Percentiles rank a stretch among this genome's conserved stretches.
Conservation (phyloP, 2,888 invertebrate genomes). For the Camponotus fellah region DNA sequence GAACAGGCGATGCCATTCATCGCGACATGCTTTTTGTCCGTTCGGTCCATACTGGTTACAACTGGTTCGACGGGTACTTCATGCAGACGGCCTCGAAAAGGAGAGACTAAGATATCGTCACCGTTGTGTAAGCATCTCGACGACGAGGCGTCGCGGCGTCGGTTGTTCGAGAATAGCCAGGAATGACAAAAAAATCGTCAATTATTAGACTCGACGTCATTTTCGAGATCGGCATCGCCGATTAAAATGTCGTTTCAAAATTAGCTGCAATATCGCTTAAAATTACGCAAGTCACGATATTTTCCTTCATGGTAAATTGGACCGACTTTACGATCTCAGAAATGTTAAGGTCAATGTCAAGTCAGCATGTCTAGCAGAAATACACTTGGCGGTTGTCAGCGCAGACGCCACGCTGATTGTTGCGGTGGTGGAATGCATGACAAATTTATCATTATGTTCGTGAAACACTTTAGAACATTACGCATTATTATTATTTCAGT, state of each 20-base stretch:
- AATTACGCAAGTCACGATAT: background rate
- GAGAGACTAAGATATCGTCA: slow-evolving; percentile 62
- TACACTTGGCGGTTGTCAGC: slow-evolving; percentile 23
- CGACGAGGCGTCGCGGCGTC: slow-evolving; percentile 80
- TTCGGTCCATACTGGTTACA: slow-evolving; percentile 63
- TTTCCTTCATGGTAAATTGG: background rate
- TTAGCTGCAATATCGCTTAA: background rate
- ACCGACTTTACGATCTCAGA: background rate
- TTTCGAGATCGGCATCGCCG: background rate
- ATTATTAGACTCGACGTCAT: background rate
- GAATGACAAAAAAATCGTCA: slow-evolving; percentile 68
- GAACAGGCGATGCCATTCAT: background rate
- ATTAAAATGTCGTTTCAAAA: background rate
- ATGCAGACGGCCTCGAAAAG: slow-evolving; percentile 64
- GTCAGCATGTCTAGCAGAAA: slow-evolving; percentile 4
- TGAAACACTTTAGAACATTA: background rate
- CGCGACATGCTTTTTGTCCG: background rate
- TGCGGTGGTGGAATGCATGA: slow-evolving; percentile 25
- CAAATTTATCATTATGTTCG: background rate
- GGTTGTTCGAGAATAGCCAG: slow-evolving; percentile 80
- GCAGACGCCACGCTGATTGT: slow-evolving; percentile 50
- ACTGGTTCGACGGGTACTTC: slow-evolving; percentile 40
- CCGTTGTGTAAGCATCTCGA: slow-evolving; percentile 83
- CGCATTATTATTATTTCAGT: slow-evolving; percentile 16
- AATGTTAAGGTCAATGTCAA: slow-evolving; percentile 67